Base-by-base conservation (phyloP, 2,113 vertebrate genomes). In the Prietella phreatophila region DNA sequence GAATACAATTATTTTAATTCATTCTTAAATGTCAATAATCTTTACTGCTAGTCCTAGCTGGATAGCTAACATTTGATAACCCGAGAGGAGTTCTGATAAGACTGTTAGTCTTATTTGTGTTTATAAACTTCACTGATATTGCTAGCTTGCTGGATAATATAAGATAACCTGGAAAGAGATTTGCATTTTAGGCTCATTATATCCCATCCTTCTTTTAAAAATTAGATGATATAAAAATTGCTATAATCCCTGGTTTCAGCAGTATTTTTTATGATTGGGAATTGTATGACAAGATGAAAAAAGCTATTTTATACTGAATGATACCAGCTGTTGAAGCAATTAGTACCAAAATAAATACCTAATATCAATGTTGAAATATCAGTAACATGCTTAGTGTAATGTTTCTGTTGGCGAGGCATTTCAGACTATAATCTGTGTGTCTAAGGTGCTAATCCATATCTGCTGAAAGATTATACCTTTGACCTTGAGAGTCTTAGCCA, bases 401-500 rank as follows among this genome's bases (percentile, higher is more conserved):
- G n/a, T 33, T 39, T 53, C 27, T 33, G 61, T 63, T 27, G 30
- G 11, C 50, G 6, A 3, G 22, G 33, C 39, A 67, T 85, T 25
- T 86, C 53, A 73, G 82, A n/a, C 13, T 30, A 85, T 47, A 39
- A 85, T 42, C 47, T 82, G 36, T 1, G n/a, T 61, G 36, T 69
- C 1, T 33, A 14, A n/a, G 4, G 9, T 73, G 55, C 53, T 86
- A 88, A 90, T 65, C 87, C 55, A 8, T 65, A 67, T 63, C 22
- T 55, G 73, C 25, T 60, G 30, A 85, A 63, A 75, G 87, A 88
- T 90, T 84, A 86, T 84, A 88, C 56, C 39, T 81, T 42, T 86
- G 84, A 90, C 89, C 84, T 88, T 90, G 69, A 84, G 58, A 60
- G 71, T 65, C 84, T 88, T 50, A 65, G 27, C 81, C 84, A 84